Base-by-base conservation (phyloP, 1,140 invertebrate genomes). In the Drosophila truncata region DNA sequence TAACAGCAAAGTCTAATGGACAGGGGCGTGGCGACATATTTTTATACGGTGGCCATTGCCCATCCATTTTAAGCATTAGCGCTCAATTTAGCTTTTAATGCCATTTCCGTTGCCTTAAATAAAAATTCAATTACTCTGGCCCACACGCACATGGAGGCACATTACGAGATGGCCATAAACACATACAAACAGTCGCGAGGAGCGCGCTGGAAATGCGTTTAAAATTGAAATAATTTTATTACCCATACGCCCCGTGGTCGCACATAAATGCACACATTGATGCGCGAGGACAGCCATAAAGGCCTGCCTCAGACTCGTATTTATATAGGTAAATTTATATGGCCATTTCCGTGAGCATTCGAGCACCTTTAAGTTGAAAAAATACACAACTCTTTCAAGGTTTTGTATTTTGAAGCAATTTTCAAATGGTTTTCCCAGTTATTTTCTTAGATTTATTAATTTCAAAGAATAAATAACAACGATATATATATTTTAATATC, bases 11-110 rank as follows among this genome's bases (percentile, higher is more conserved):
- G 31, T 73, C 62, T 71, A 78, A 80, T 80, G 61, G 75, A 72
- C 44, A 42, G 54, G 33, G 54, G 61, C 60, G 52, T 39, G 37
- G 73, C 35, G 54, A 76, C 72, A 87, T 67, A 87, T 88, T 80
- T 75, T 70, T 35, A 46, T 59, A 46, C 29, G 62, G 25, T 46
- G 60, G 46, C 39, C 78, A 76, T 81, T 55, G 52, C 52, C 64
- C 76, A 62, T 79, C 52, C 52, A 37, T 37, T 59, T 64, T 33
- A 52, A 59, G 70, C 82, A 86, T 85, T 86, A 86, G 82, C 79
- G 85, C 80, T 87, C 77, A 90, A 87, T 87, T 87, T 90, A 87
- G 83, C 83, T 87, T 87, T 87, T 88, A 87, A 88, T 87, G 84
- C 73, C 85, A 52, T 90, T 87, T 84, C 84, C 73, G 84, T 64